Conservation (phyloP, 2,888 invertebrate genomes). For the Brachypalpus laphriformis region DNA sequence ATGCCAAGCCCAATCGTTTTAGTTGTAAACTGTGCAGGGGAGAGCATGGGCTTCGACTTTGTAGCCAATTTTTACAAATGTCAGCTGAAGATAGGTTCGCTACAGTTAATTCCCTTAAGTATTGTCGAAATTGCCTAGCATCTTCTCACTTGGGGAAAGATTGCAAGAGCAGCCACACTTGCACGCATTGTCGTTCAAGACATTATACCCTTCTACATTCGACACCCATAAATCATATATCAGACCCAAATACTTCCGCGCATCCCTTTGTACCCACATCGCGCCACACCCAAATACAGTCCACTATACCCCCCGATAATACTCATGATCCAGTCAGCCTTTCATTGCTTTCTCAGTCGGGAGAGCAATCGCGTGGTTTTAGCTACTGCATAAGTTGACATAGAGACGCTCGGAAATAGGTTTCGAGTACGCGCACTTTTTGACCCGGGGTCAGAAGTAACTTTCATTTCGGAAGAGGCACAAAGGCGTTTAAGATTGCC, state of each 20-base stretch:
- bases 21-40: neutral
- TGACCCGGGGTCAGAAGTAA: neutral
- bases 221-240: no score
- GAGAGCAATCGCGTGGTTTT: neutral
- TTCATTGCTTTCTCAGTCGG: neutral
- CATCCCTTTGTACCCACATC: no score
- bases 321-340: neutral
- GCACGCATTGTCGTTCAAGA: no score
- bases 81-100: neutral
- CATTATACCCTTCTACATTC: no score
- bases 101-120: neutral
- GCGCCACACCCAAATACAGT: no score
- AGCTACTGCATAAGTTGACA: neutral
- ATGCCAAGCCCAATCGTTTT: neutral
- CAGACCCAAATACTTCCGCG: no score
- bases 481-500: neutral
- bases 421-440: neutral
- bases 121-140: neutral
- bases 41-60: neutral
- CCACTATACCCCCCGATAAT: neutral
- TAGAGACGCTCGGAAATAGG: neutral
- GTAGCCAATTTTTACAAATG: neutral
- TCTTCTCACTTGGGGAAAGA: neutral
- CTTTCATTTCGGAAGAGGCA: neutral
- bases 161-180: neutral